Evolutionary conservation across 2,797 vertebrate genomes (phyloP).

Genomic region (Hydrophis major): DNA sequence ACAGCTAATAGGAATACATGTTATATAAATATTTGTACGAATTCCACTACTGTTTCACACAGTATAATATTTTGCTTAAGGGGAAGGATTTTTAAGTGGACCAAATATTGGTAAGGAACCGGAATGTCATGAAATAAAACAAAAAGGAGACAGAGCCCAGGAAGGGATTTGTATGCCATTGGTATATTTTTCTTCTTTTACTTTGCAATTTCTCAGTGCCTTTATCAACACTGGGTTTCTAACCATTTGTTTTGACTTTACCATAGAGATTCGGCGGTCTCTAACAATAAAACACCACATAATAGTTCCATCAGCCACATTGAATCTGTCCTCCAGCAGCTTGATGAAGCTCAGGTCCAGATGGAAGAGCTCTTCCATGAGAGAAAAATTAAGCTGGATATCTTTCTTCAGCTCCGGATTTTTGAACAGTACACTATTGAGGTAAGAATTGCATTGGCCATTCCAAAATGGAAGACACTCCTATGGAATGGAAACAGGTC

Average conservation of each 20-base stretch:
- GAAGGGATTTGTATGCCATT: neutral
- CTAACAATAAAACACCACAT: conserved; percentile 87
- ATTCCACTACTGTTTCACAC: neutral
- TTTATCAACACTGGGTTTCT: conserved; percentile 30
- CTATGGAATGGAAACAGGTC: neutral
- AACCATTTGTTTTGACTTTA: conserved; percentile 43
- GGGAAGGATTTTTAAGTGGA: neutral
- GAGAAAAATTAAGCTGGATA: conserved; percentile 91
- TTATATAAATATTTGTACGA: neutral
- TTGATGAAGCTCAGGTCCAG: conserved; percentile 93
- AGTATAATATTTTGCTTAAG: conserved; percentile 2
- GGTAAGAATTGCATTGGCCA: conserved; percentile 60
- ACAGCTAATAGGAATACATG: accelerated
- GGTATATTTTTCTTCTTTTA: neutral
- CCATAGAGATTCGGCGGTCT: conserved; percentile 82
- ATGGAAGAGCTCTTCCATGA: conserved; percentile 98
- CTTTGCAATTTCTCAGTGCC: neutral
- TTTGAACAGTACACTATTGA: conserved; percentile 92
- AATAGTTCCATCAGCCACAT: conserved; percentile 96
- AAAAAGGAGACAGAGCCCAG: neutral
- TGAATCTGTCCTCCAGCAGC: conserved; percentile 91
- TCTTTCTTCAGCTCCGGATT: conserved; percentile 94
- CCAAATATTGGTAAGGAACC: conserved; percentile 7
- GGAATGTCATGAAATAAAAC: conserved; percentile 1
- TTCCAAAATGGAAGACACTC: neutral